Conservation (phyloP, 1,140 invertebrate species). For the Drosophila hydei region DNA sequence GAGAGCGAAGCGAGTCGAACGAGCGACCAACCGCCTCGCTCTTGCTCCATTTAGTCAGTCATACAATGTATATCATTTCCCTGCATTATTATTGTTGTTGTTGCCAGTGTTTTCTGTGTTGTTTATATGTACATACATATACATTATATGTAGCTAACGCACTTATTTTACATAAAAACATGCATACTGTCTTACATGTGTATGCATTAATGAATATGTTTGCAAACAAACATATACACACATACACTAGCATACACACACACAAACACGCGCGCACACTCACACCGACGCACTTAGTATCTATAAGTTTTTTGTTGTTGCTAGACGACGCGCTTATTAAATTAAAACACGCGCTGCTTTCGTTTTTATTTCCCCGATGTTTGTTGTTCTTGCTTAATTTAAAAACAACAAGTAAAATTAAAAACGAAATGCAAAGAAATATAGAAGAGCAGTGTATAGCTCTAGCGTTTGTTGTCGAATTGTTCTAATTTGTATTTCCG, state of each 20-base stretch:
- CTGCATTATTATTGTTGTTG: constrained; percentile 52
- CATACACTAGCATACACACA: constrained; percentile 28
- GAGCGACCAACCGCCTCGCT: constrained; percentile 32
- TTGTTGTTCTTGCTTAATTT: constrained; percentile 38
- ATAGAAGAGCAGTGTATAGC: constrained; percentile 18
- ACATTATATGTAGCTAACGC: constrained; percentile 36
- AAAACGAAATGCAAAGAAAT: constrained; percentile 14
- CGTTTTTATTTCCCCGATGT: constrained; percentile 35
- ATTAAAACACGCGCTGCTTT: constrained; percentile 60
- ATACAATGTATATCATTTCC: constrained; percentile 55
- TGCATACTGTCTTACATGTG: constrained; percentile 16
- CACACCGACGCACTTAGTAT: constrained; percentile 63
- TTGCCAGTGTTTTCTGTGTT: constrained; percentile 39
- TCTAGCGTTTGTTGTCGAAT: constrained; percentile 35
- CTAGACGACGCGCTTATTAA: constrained; percentile 62
- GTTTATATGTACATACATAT: constrained; percentile 19
- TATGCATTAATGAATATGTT: constrained; percentile 10
- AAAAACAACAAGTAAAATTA: constrained; percentile 29
- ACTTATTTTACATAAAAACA: constrained; percentile 40
- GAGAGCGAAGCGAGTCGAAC: constrained; percentile 15
- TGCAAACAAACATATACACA: constrained; percentile 30
- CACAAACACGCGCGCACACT: constrained; percentile 37
- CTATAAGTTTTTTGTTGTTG: constrained; percentile 65
- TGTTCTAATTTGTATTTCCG: constrained; percentile 70
- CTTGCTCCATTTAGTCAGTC: constrained; percentile 31